Base-by-base conservation (phyloP, 1,140 invertebrate genomes). In the Trichoplusia ni region DNA sequence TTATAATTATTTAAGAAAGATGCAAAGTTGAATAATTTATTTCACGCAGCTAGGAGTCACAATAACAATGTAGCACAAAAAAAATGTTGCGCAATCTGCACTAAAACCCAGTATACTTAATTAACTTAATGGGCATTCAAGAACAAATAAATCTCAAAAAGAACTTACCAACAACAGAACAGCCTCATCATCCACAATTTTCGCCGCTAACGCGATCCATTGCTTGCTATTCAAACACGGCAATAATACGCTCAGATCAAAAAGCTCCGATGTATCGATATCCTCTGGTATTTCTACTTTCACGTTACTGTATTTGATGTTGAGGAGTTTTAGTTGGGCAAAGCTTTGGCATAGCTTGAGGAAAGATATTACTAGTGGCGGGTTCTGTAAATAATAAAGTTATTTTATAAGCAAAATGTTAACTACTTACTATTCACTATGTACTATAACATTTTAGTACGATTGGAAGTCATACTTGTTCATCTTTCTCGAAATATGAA, bases 251-350 rank as follows among this genome's bases (percentile, higher is more conserved):
- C 42, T 74, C 4, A 86, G 54, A 42, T 88, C 82, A 25, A 71
- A 77, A 2, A 82, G 42, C n/a, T 79, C 76, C 2, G 63, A 47
- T 46, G 31, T 63, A 40, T 53, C 37, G n/a, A 42, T 59, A 8
- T 37, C 29, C 8, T 38, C 59, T 4, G 54, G 9, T 6, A 81
- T 42, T 5, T 64, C 65, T 7, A 84, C 1, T 71, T 89, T 90
- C 11, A 56, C 69, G 62, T 82, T 86, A 70, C 84, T 82, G 63
- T 88, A 88, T 61, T 88, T 87, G 21, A 88, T 64, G 44, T 90
- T 89, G 1, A 90, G 47, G 6, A 89, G 54, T 67, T 86, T 89
- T 16, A 90, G 53, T 16, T 83, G 68, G 0, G 73, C 67, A 18
- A 77, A 78, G 54, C 73, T 77, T 14, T 77, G 44, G 33, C 79